These are phyloP conservation scores for Lathamus discolor DNA, from an alignment of 2,113 vertebrate genomes.

Conservation along the genomic window DNA sequence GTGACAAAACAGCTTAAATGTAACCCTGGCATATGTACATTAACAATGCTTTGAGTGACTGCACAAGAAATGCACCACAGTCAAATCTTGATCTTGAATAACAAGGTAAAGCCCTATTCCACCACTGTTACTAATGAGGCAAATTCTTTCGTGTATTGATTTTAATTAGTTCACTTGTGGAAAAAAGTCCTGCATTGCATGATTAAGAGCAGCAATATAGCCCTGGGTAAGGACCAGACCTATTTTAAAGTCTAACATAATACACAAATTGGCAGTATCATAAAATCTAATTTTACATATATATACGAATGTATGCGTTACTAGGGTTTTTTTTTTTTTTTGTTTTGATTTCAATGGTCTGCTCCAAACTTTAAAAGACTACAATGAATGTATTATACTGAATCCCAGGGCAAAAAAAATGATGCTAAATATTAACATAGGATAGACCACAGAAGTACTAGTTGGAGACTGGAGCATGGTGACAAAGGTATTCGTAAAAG, in stretches of 20 bases:
- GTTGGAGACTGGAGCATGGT: neutral
- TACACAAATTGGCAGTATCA: constrained; percentile 33
- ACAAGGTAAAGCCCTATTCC: neutral
- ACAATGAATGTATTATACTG: neutral
- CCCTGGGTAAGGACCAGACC: constrained; percentile 19
- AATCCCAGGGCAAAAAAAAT: neutral
- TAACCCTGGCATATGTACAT: neutral
- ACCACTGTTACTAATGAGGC: constrained; percentile 32
- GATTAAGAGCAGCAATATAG: constrained; percentile 49
- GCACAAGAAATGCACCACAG: neutral
- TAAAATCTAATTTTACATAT: constrained; percentile 59
- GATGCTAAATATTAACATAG: neutral
- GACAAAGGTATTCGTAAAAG: neutral
- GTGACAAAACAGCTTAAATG: neutral
- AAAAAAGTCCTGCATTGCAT: neutral
- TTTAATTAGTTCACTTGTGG: constrained; percentile 56
- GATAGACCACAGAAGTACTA: neutral
- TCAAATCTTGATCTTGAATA: neutral
- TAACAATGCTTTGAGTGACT: neutral
- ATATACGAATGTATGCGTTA: neutral
- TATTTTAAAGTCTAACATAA: constrained; percentile 37
- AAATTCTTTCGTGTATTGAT: constrained; percentile 45
- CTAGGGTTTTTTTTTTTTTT: neutral
- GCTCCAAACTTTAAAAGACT: neutral
- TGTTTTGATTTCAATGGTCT: neutral